A percentile compares a stretch with the other conserved stretches of the same genome.
Conservation (phyloP, 2,113 vertebrate species). For the Passer domesticus region DNA sequence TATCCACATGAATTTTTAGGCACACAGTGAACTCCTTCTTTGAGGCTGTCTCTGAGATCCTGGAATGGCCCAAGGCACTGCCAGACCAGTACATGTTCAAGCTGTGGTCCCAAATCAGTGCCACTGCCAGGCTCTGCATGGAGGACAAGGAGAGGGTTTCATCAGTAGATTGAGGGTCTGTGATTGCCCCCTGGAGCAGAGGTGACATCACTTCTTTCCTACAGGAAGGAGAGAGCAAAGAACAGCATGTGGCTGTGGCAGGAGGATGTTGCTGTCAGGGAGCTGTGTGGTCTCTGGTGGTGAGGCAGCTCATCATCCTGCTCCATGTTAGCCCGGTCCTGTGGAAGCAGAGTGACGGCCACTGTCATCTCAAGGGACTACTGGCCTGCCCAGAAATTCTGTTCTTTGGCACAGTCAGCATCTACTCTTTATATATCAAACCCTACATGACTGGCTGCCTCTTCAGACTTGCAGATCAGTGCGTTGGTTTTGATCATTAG, state of each 20-base stretch:
- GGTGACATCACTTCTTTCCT: neutral
- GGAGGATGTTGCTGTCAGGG: rapidly evolving
- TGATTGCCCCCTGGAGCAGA: neutral
- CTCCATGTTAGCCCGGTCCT: neutral
- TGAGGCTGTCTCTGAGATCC: neutral
- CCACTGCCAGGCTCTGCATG: neutral
- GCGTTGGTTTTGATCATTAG: constrained; percentile 9
- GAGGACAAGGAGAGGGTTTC: neutral
- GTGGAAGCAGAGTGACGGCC: neutral
- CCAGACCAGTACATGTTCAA: neutral
- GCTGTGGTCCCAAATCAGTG: neutral
- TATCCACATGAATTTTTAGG: neutral
- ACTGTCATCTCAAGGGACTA: neutral
- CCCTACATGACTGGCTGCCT: neutral
- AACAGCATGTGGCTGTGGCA: neutral
- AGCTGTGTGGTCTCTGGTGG: rapidly evolving
- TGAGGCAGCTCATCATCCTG: neutral
- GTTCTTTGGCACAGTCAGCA: neutral
- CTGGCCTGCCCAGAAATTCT: neutral
- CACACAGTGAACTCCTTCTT: neutral
- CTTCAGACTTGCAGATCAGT: neutral
- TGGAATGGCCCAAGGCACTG: neutral
- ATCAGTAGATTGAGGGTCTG: neutral
- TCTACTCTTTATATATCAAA: neutral
- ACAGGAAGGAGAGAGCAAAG: neutral